Conservation (phyloP, 1,140 invertebrate genomes). For the Drosophila virilis region DNA sequence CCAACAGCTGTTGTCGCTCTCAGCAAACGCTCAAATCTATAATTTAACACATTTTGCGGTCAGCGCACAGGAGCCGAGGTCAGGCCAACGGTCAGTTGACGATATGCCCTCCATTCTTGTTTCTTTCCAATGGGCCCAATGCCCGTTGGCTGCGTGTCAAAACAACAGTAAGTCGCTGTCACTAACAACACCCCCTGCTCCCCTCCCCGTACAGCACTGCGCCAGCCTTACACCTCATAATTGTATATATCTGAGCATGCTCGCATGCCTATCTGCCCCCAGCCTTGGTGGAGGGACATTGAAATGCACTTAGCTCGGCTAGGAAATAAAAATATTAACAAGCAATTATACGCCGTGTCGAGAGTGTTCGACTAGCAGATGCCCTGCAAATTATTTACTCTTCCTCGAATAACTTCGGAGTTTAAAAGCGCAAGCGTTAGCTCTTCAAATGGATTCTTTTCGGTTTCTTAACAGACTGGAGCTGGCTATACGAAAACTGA, state of each 20-base stretch:
- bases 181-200: constrained; percentile 1
- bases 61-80: constrained; percentile 14
- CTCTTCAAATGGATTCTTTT: too few species aligned
- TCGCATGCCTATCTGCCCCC: constrained; percentile 38
- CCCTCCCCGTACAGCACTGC: constrained; percentile 8
- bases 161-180: constrained; percentile 71
- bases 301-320: constrained; percentile 70
- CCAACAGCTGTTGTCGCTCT: constrained; percentile 51
- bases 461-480: too few species aligned
- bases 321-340: constrained; percentile 6
- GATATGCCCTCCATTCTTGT: constrained; percentile 16
- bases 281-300: constrained; percentile 43
- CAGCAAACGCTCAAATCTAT: constrained; percentile 61
- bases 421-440: too few species aligned
- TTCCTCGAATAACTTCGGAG: too few species aligned
- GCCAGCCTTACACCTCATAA: constrained; percentile 9
- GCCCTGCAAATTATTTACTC: too few species aligned
- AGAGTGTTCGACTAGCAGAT: not conserved
- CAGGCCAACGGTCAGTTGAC: constrained; percentile 25
- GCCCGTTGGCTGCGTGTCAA: constrained; percentile 78
- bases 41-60: constrained; percentile 80
- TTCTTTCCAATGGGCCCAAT: not conserved
- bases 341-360: too few species aligned
- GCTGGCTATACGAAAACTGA: too few species aligned
- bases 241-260: constrained; percentile 23